Conservation (phyloP, 2,888 invertebrate species). For the Cosmopolites sordidus region DNA sequence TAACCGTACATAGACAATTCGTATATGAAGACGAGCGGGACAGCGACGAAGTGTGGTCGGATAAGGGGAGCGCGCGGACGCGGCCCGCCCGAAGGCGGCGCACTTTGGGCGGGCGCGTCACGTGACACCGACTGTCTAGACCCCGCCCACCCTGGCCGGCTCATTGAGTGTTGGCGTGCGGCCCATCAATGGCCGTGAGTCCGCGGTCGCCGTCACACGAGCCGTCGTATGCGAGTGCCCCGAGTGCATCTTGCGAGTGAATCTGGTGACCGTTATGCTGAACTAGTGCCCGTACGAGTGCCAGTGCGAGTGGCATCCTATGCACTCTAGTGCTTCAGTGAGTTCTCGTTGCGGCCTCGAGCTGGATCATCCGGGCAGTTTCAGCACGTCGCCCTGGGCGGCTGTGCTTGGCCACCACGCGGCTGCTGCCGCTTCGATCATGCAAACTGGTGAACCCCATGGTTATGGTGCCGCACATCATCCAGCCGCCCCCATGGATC, state of each 20-base stretch:
- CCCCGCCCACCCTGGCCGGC: slow-evolving; percentile 53
- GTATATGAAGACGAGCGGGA: background rate
- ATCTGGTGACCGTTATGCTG: slow-evolving; percentile 7
- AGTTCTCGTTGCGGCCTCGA: slow-evolving; percentile 40
- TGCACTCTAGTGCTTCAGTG: slow-evolving; percentile 45
- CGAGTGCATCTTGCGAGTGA: slow-evolving; percentile 17
- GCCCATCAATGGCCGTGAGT: slow-evolving; percentile 61
- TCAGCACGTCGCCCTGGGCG: slow-evolving; percentile 74
- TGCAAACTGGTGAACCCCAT: slow-evolving; percentile 49
- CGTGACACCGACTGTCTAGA: slow-evolving; percentile 14
- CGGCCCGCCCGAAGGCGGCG: slow-evolving; percentile 23
- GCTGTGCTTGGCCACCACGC: slow-evolving; percentile 65
- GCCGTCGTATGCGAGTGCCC: slow-evolving; percentile 30
- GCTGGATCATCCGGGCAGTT: slow-evolving; percentile 74
- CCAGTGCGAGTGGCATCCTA: slow-evolving; percentile 34
- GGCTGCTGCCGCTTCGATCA: slow-evolving; percentile 48
- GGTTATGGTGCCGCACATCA: slow-evolving; percentile 58
- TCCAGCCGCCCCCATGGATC: slow-evolving; percentile 70
- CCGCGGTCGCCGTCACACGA: slow-evolving; percentile 60
- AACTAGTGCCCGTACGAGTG: slow-evolving; percentile 22
- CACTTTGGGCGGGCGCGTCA: slow-evolving; percentile 21
- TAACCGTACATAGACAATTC: background rate
- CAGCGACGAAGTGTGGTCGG: background rate
- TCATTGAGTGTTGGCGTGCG: slow-evolving; percentile 27
- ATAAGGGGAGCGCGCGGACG: slow-evolving; percentile 11